Conservation (phyloP, 2,888 invertebrate species). For the Tenodera sinensis region DNA sequence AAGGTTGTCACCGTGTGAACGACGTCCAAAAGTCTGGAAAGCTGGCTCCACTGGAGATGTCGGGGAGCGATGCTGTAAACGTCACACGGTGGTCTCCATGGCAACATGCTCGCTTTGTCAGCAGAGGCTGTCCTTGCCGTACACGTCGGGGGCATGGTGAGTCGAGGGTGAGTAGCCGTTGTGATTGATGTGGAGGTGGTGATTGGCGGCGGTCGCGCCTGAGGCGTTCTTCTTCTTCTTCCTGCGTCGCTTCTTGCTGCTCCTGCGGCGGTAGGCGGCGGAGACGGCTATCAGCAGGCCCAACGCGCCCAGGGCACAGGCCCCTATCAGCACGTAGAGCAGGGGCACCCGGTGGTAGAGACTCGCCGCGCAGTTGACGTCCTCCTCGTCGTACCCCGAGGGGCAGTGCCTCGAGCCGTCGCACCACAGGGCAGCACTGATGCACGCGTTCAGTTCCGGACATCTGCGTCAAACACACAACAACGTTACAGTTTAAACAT, state of each 20-base stretch:
- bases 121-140: conserved; percentile 70
- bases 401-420: conserved; percentile 77
- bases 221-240: conserved; percentile 25
- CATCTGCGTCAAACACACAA: conserved; percentile 53
- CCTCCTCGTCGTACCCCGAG: conserved; percentile 76
- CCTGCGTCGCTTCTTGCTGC: conserved; percentile 26
- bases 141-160: conserved; percentile 44
- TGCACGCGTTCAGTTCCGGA: conserved; percentile 77
- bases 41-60: no score
- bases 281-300: conserved; percentile 58
- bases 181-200: conserved; percentile 54
- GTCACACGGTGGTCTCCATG: conserved; percentile 38
- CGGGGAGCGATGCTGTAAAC: neutral
- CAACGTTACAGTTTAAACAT: no score
- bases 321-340: conserved; percentile 61
- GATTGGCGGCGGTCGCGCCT: conserved; percentile 40
- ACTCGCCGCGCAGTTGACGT: conserved; percentile 68
- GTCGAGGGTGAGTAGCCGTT: conserved; percentile 28
- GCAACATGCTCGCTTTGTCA: conserved; percentile 51
- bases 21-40: no score
- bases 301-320: conserved; percentile 59
- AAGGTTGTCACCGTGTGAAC: no score
- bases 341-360: conserved; percentile 57
- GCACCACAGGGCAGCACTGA: conserved; percentile 74
- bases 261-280: conserved; percentile 47